Base-by-base conservation (phyloP, 1,140 invertebrate species). In the Drosophila lini region DNA sequence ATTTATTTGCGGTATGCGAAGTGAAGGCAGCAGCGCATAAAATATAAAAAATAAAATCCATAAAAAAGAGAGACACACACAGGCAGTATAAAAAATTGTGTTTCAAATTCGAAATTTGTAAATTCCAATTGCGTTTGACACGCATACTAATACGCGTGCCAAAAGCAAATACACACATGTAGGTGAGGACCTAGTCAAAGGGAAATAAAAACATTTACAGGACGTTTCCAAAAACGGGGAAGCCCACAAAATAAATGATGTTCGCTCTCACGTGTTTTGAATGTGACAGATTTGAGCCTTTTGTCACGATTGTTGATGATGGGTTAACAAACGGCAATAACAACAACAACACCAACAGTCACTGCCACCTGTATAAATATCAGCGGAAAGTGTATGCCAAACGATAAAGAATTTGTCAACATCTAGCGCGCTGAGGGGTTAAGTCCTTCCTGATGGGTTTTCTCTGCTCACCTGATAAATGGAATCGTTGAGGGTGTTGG, bases 271-370 rank as follows among this genome's bases (percentile, higher is more conserved):
- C 83, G 83, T 86, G 83, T 86, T 86, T 74, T 78, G 83, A 86
- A 86, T 86, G 83, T 86, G 83, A 86, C 83, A 86, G 83, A 86
- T 86, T 86, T 86, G 80, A 86, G 83, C 83, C 83, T 74, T 86
- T 88, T 86, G 83, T 86, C 83, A 86, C 82, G 83, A 88, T 83
- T 86, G 77, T 82, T 76, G 82, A 82, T 86, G 83, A 86, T 86
- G 83, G 85, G 83, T 86, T 86, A 88, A 86, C 82, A 86, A 86
- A 85, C 81, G 80, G 78, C 78, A 57, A 73, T 58, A 61, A 52
- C 25, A 73, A 60, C 55, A 67, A 63, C 64, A 74, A 45, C 25
- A 28, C 38, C 42, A 38, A 31, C n/a, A 31, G 25, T 11, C 38
- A 16, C n/a, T 69, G 38, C n/a, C 36, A 53, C 13, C 70, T 68